These are phyloP conservation scores for Nasalis larvatus DNA, from an alignment of 2,113 vertebrate species.

Conservation along the genomic window DNA sequence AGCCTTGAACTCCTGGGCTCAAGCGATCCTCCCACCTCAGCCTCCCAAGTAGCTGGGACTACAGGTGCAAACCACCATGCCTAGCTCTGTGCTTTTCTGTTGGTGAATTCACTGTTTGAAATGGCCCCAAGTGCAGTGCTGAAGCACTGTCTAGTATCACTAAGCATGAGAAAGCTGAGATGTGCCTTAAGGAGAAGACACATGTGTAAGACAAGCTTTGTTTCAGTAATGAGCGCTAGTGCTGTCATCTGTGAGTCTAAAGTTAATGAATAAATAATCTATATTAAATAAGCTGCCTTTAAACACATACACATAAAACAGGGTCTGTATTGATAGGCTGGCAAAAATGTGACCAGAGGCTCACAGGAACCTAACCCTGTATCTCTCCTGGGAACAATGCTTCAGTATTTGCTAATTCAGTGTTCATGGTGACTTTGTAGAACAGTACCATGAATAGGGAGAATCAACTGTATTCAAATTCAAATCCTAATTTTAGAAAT, in stretches of 20 bases:
- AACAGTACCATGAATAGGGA: background rate
- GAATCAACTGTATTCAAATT: background rate
- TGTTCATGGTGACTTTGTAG: background rate
- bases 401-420: background rate
- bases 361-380: background rate
- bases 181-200: background rate
- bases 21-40: too few relatives aligned
- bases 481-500: background rate
- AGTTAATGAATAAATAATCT: too few relatives aligned
- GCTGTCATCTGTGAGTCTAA: background rate
- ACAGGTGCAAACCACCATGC: too few relatives aligned
- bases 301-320: background rate
- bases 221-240: background rate
- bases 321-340: too few relatives aligned
- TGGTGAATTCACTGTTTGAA: background rate
- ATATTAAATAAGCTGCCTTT: background rate
- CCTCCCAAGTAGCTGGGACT: too few relatives aligned
- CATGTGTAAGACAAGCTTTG: rapidly evolving
- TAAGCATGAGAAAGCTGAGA: background rate
- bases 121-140: background rate
- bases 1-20: too few relatives aligned
- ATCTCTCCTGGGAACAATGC: background rate
- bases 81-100: background rate
- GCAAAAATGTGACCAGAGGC: background rate
- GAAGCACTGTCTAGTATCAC: too few relatives aligned